Evolutionary conservation across 2,113 vertebrate genomes (phyloP), one percentile per base, ranked within the genome.

Genomic region (Chaetops frenatus): DNA sequence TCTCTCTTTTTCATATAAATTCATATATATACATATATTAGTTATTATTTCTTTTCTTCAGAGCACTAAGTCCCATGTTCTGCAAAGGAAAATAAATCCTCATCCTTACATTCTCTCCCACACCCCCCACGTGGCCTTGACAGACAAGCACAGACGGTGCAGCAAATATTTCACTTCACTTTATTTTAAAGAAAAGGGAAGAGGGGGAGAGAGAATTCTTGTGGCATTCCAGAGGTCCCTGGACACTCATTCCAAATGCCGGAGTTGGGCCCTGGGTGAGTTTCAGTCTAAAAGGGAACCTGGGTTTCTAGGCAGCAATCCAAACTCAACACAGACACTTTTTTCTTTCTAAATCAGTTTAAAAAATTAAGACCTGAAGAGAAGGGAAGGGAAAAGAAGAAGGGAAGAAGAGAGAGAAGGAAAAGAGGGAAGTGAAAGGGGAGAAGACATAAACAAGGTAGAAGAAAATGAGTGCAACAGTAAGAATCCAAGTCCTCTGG

Each of bases 161-260:
- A 97, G 88, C 96, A 96, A 97, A 97, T 96, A 97, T 96, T 98
- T 98, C 96, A 97, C 95, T 97, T 96, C 97, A 95, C 94, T 94
- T 92, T 98, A 97, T 98, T 98, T 98, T 97, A 97, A 97, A 98
- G 97, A 95, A 97, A 97, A 97, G 85, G 91, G 80, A 62, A 48
- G 73, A 97, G 97, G 96, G 91, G 66, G 79, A 94, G 92, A 96
- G 85, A 96, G 93, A 96, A 98, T 98, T 98, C 98, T 97, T 98
- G 96, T 95, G 97, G 98, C 97, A 98, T 98, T 98, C 97, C 84
- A 86, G 81, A 96, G 79, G 97, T 98, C 98, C 95, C 97, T 96
- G 96, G 97, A 98, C 97, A 97, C 97, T 97, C 96, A 92, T 92
- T 94, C 91, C 94, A 96, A 98, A 98, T 98, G 97, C 97, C n/a